Base-by-base conservation (phyloP, 2,113 vertebrate genomes). In the Platichthys stellatus region DNA sequence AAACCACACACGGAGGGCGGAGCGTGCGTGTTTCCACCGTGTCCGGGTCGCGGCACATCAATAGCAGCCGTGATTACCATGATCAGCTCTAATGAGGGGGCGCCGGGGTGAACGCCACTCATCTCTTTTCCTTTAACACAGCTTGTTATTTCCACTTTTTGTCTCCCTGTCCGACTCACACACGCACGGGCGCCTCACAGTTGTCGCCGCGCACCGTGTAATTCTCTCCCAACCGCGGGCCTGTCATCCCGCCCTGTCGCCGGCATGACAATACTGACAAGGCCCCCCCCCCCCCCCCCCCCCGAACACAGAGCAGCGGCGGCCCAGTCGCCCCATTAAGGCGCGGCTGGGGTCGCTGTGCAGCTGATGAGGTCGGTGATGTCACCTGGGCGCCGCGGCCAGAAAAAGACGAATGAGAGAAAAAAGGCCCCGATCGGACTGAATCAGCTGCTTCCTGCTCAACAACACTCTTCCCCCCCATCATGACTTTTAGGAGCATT, bases 31-130 rank as follows among this genome's bases (percentile, higher is more conserved):
- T 63, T 24, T 4, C 35, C 63, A 69, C 60, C 68, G 58, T 56
- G 83, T 82, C 89, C 64, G 87, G 87, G 86, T 90, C 84, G 73
- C 71, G 49, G 75, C 81, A 69, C 87, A 83, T 90, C 87, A 86
- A 85, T 82, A 72, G 83, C 80, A 63, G 78, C 86, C 80, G 21
- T 84, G 87, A 93, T 91, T 88, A 92, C 87, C 80, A 75, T 88
- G 84, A 89, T 90, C 85, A 80, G 84, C 76, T 79, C 31, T 90
- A 90, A 92, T 90, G 86, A 90, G 76, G 69, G 82, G 86, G 83
- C 68, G 38, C 64, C 38, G 67, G 76, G 81, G 82, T 73, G 85
- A 80, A 71, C 56, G 76, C 75, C 67, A 59, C 86, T 87, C 62
- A 62, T 69, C 74, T 76, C 24, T 66, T 64, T 68, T 59, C 57